Evolutionary conservation across 2,113 vertebrate genomes (phyloP).

Genomic region (Hirundichthys speculiger): DNA sequence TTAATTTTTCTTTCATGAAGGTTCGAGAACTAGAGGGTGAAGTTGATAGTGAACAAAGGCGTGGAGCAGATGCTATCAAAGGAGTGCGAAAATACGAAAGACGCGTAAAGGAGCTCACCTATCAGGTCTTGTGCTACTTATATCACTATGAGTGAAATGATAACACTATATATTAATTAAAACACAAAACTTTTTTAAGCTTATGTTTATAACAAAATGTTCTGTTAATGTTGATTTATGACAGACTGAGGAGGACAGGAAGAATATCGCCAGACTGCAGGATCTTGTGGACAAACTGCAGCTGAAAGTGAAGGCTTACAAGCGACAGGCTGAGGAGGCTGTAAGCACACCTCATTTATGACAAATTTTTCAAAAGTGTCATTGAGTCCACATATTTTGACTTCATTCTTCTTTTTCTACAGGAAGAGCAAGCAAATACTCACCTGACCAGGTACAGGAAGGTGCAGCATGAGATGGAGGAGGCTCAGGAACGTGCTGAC

Average conservation of each 20-base stretch:
- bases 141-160: neutral
- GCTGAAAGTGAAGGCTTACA: conserved; percentile 83
- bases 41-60: conserved; percentile 76
- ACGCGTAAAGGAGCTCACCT: conserved; percentile 80
- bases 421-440: conserved; percentile 78
- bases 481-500: conserved; percentile 86
- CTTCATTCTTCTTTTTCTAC: conserved; percentile 6
- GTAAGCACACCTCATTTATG: conserved; percentile 64
- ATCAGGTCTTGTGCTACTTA: conserved; percentile 69
- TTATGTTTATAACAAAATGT: neutral
- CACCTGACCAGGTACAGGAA: conserved; percentile 82
- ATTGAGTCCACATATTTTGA: conserved; percentile 10
- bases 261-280: conserved; percentile 80
- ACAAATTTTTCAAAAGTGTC: neutral
- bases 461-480: conserved; percentile 87
- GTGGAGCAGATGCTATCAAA: conserved; percentile 76
- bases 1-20: conserved; percentile 45
- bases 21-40: conserved; percentile 78
- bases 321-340: conserved; percentile 80
- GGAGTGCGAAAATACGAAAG: conserved; percentile 82
- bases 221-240: conserved; percentile 11
- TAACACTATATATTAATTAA: neutral
- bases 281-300: conserved; percentile 86
- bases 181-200: neutral
- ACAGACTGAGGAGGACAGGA: conserved; percentile 84